phyloP scores from a whole-genome alignment of 2,797 vertebrate species.

The Periparus ater region DNA sequence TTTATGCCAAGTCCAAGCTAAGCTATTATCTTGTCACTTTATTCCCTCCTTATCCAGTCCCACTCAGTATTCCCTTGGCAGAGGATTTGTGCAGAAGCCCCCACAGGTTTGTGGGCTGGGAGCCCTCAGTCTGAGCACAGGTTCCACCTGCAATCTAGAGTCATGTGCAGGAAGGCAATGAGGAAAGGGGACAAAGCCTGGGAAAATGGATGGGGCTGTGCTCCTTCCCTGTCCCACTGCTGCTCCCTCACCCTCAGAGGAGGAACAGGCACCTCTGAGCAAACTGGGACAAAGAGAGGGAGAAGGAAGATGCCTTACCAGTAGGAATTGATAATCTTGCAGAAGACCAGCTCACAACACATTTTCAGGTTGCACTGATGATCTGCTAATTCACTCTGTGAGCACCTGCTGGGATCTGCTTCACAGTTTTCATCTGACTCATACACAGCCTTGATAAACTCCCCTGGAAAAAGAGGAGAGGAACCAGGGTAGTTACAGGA shows the following conservation, averaged over 20 bases:
- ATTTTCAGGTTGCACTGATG: slow-evolving; percentile 97
- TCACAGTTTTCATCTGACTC: slow-evolving; percentile 98
- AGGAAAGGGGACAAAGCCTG: not conserved
- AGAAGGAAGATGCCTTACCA: slow-evolving; percentile 79
- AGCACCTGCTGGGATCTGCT: slow-evolving; percentile 91
- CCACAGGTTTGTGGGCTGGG: not conserved
- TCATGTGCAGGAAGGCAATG: not conserved
- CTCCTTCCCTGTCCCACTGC: not conserved
- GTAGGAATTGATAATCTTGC: slow-evolving; percentile 98
- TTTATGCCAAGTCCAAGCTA: not conserved
- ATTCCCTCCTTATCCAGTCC: not conserved
- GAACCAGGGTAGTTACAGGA: not conserved
- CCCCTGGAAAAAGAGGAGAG: slow-evolving; percentile 77
- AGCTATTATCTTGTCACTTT: not conserved
- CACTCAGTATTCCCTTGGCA: not conserved
- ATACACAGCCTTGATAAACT: slow-evolving; percentile 95
- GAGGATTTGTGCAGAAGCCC: not conserved
- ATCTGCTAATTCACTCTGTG: slow-evolving; percentile 82
- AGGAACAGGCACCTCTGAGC: not conserved
- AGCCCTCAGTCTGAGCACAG: not conserved
- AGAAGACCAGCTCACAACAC: slow-evolving; percentile 97
- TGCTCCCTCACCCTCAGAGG: not conserved
- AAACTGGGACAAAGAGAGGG: not conserved
- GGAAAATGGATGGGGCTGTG: not conserved
- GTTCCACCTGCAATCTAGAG: not conserved